Conservation (phyloP, 37 sponge, comb jelly and placozoan genomes). For the Chondrosia reniformis region DNA sequence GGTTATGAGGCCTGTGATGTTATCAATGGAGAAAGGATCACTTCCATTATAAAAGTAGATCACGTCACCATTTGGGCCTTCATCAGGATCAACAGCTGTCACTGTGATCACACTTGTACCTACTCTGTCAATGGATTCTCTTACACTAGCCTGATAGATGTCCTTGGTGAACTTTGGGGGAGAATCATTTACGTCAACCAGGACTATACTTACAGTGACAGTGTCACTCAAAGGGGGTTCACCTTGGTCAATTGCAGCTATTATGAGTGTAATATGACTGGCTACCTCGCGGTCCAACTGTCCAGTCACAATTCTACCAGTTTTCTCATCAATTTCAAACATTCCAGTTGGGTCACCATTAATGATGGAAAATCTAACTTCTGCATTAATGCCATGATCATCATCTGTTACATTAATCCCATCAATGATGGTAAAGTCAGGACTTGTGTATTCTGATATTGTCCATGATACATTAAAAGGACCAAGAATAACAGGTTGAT, state of each 20-base stretch:
- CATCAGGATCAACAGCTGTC: constrained; percentile 56
- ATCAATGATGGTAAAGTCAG: constrained; percentile 44
- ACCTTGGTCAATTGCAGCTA: constrained; percentile 56
- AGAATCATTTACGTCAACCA: constrained; percentile 64
- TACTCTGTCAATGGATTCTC: constrained; percentile 15
- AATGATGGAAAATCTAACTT: constrained; percentile 32
- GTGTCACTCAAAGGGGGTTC: constrained; percentile 52
- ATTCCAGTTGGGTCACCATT: constrained; percentile 20
- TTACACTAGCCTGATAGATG: constrained; percentile 17
- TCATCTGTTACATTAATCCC: constrained; percentile 64
- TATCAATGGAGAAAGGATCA: constrained; percentile 46
- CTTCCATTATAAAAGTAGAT: constrained; percentile 18
- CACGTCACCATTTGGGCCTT: constrained; percentile 35
- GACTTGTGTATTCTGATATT: constrained; percentile 48
- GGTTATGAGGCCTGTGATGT: constrained; percentile 36
- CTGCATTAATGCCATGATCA: constrained; percentile 58
- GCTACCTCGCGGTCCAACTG: constrained; percentile 47
- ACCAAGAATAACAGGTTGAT: constrained; percentile 23
- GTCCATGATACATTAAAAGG: constrained; percentile 30
- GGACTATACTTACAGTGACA: constrained; percentile 21
- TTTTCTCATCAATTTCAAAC: constrained; percentile 50
- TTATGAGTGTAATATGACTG: constrained; percentile 13
- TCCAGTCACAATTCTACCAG: constrained; percentile 36
- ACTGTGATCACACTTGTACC: constrained; percentile 23
- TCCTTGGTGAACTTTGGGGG: constrained; percentile 45